Percentiles rank a stretch among this genome's conserved stretches.
These are phyloP conservation scores for Huso huso DNA, from an alignment of 2,797 vertebrate genomes.

Conservation along the genomic window DNA sequence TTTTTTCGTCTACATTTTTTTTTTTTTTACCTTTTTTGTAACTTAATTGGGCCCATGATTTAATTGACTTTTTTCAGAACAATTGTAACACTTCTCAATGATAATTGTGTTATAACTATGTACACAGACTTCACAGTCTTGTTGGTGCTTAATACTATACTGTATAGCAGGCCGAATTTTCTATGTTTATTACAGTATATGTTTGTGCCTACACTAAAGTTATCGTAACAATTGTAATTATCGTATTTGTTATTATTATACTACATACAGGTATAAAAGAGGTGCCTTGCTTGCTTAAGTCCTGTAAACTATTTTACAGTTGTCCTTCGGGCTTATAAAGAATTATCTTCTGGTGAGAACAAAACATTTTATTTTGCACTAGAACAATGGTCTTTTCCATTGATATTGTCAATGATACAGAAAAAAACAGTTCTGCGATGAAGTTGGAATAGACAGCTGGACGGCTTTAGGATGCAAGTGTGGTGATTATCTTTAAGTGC, in stretches of 20 bases:
- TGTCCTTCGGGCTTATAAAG: too few species aligned
- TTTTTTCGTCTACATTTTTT: too few species aligned
- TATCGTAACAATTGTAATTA: conserved; percentile 42
- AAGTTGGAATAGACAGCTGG: conserved; percentile 36
- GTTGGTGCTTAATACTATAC: conserved; percentile 79
- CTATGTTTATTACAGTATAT: conserved; percentile 62
- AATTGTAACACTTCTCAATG: conserved; percentile 24
- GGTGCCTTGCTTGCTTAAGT: conserved; percentile 84
- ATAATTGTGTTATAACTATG: conserved; percentile 19
- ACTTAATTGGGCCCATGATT: not conserved
- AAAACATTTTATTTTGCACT: too few species aligned
- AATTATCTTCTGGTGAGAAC: too few species aligned
- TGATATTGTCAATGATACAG: too few species aligned
- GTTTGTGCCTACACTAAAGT: conserved; percentile 58
- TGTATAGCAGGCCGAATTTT: conserved; percentile 61
- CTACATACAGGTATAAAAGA: conserved; percentile 51
- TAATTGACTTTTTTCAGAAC: too few species aligned
- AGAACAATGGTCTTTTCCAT: too few species aligned
- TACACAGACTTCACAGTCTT: conserved; percentile 25
- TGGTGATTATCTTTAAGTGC: conserved; percentile 44
- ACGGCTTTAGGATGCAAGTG: conserved; percentile 19
- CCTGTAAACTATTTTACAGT: conserved; percentile 31
- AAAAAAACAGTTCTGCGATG: conserved; percentile 13
- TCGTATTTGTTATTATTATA: conserved; percentile 27
- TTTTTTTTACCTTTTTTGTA: conserved; percentile 39